Evolutionary conservation across 2,797 vertebrate species (phyloP).

Genomic region (Knipowitschia caucasica): DNA sequence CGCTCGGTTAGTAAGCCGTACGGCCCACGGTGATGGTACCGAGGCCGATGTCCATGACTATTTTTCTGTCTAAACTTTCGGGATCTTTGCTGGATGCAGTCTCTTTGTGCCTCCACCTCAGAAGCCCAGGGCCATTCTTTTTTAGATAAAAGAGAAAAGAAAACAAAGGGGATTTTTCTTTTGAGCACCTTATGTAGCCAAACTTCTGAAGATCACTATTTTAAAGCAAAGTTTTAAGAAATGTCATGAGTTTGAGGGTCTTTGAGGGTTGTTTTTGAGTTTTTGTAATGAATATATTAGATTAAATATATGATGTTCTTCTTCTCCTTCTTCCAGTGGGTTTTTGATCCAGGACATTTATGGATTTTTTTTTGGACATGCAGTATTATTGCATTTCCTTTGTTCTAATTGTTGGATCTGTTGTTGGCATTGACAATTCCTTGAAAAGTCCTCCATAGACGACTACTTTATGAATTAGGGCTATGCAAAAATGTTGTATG

Average conservation of each 20-base stretch:
- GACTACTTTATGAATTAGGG: no score
- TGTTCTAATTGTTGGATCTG: no score
- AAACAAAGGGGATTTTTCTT: conserved; percentile 33
- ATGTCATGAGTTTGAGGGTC: not conserved
- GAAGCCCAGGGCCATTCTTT: conserved; percentile 33
- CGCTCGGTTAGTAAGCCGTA: no score
- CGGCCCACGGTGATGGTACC: no score
- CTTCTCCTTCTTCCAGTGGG: no score
- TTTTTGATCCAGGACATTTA: no score
- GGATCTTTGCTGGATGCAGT: conserved; percentile 22
- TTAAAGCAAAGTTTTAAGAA: conserved; percentile 32
- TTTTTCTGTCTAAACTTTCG: conserved; percentile 18
- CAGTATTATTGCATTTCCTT: no score
- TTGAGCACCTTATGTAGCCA: conserved; percentile 26
- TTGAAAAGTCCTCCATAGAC: no score
- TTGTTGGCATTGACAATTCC: no score
- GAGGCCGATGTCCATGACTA: no score
- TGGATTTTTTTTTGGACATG: no score
- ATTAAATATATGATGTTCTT: not conserved
- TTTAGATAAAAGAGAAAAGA: conserved; percentile 24
- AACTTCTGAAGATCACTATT: conserved; percentile 29
- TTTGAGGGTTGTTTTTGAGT: not conserved
- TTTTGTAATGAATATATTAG: not conserved
- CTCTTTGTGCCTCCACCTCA: conserved; percentile 31
- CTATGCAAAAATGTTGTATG: no score